Conservation (phyloP, 2,113 vertebrate species). For the Poecile atricapillus region DNA sequence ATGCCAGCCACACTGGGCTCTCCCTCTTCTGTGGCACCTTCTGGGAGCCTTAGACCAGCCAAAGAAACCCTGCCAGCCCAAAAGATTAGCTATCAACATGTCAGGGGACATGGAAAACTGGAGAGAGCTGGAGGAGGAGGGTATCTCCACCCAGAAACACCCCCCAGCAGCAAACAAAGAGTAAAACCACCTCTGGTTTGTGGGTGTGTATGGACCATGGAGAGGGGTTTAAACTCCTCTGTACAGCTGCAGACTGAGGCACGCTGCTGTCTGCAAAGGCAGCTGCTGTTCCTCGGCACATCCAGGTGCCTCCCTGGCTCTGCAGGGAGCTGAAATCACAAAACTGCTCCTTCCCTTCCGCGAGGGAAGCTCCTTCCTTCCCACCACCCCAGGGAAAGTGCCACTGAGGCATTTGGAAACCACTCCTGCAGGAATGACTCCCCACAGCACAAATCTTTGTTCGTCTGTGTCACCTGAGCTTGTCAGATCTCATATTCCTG, state of each 20-base stretch:
- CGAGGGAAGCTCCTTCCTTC: too few species aligned
- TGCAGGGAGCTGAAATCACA: neutral
- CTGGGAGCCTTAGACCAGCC: neutral
- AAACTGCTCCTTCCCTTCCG: neutral
- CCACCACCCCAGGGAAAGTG: neutral
- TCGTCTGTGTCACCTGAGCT: neutral
- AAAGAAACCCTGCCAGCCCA: neutral
- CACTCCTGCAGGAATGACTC: fast-evolving
- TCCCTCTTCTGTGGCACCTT: neutral
- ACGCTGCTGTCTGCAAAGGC: neutral
- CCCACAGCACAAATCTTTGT: neutral
- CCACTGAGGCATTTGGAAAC: neutral
- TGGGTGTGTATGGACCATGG: fast-evolving
- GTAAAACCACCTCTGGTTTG: neutral
- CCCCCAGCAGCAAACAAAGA: fast-evolving
- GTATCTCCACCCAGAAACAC: neutral
- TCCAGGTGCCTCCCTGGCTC: neutral
- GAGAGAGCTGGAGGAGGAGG: neutral
- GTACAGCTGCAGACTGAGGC: neutral
- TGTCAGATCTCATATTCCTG: neutral
- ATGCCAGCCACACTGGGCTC: neutral
- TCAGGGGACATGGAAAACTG: neutral
- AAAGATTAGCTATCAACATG: neutral
- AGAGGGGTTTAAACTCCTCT: neutral
- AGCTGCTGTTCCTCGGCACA: neutral